Evolutionary conservation across 2,797 vertebrate species (phyloP).

Genomic region (Mallotus villosus): DNA sequence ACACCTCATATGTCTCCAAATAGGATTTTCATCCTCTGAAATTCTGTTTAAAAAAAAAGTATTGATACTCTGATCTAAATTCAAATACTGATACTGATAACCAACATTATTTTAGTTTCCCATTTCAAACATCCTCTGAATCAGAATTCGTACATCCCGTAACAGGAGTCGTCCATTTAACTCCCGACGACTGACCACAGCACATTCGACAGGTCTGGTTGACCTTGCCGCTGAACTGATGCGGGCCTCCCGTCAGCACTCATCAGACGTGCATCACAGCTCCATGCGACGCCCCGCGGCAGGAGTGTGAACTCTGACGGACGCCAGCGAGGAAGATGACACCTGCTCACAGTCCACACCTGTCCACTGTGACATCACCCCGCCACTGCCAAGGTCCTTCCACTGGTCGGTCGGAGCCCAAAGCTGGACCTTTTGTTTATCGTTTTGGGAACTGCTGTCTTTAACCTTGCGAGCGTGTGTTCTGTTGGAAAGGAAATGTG

Average conservation of each 20-base stretch:
- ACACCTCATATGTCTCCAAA: not conserved
- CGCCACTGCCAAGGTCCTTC: not conserved
- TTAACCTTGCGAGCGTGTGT: not conserved
- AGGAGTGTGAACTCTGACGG: constrained; percentile 29
- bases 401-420: not conserved
- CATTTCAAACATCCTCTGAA: no score
- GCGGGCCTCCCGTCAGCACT: constrained; percentile 33
- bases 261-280: constrained; percentile 38
- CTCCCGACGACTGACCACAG: not conserved
- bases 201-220: not conserved
- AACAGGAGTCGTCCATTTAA: not conserved
- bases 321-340: not conserved
- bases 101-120: no score
- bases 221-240: constrained; percentile 34
- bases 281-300: constrained; percentile 29
- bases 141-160: not conserved
- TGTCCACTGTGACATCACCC: constrained; percentile 11
- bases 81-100: not conserved
- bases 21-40: not conserved
- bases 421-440: not conserved
- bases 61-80: not conserved
- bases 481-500: no score
- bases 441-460: no score
- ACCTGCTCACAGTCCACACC: constrained; percentile 18
- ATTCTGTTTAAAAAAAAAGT: not conserved